Base-by-base conservation (phyloP, 1,140 invertebrate species). In the Drosophila busckii region DNA sequence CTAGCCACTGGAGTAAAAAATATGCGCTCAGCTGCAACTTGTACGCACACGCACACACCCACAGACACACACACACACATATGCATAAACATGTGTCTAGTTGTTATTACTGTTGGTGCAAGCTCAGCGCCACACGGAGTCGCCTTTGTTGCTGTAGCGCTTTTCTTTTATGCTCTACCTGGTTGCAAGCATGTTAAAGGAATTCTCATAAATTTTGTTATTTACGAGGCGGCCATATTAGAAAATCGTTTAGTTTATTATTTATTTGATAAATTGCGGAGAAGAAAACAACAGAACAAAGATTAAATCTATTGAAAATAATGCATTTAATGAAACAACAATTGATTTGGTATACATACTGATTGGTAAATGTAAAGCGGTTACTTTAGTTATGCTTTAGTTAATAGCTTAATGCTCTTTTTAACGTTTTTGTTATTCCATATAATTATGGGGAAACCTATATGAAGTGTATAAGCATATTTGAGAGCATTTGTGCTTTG, bases 1-100 rank as follows among this genome's bases (percentile, higher is more conserved):
- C 63, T 56, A 53, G 49, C 49, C 49, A 68, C 62, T 78, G 46
- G 45, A 78, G 71, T 71, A 64, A 62, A 71, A 80, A 76, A 53
- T 78, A 78, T 80, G 44, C 49, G 62, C 62, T 71, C 71, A 80
- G 73, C 44, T 71, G 71, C 63, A 80, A 67, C 73, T 66, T 70
- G 70, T 60, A 63, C 16, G 5, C 9, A 31, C 26, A 23, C 41
- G n/a, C 25, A 28, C 22, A 17, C 13, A 9, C 15, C 6, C 25
- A 26, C 23, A 17, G 15, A 3, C 13, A 20, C 26, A 34, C 17
- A 34, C 20, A 22, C 23, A 34, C 22, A 53, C 34, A 76, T 76
- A 75, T 75, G 70, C 70, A 75, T 60, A 73, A 68, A 52, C 70
- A 75, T 64, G 70, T 68, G 56, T 63, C 40, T 45, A 31, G 16